phyloP scores from a whole-genome alignment of 2,797 vertebrate genomes.

The Periophthalmus magnuspinnatus region DNA sequence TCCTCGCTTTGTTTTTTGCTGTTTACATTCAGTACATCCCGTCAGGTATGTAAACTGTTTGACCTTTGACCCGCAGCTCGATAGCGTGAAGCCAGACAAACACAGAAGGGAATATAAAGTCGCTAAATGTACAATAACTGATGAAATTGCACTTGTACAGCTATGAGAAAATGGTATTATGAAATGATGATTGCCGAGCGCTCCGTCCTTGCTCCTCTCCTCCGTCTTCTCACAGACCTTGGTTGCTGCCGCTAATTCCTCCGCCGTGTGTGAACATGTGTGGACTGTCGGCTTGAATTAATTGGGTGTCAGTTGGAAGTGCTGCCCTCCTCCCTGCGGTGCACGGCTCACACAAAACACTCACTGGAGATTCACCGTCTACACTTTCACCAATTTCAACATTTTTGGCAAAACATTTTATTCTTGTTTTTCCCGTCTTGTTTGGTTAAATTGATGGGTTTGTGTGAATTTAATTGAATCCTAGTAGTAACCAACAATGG shows the following conservation, averaged over 20 bases:
- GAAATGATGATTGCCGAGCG: background rate
- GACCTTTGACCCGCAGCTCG: too few species aligned
- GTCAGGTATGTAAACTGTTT: too few species aligned
- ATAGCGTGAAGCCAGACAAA: too few species aligned
- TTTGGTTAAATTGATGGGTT: background rate
- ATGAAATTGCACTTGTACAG: too few species aligned
- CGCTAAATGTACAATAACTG: too few species aligned
- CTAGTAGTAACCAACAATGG: background rate
- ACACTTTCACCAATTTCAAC: background rate
- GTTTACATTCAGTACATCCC: too few species aligned
- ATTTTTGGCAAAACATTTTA: background rate
- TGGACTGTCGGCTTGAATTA: background rate
- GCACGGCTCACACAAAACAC: background rate
- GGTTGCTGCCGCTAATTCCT: background rate
- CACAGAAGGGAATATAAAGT: too few species aligned
- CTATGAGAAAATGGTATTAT: background rate
- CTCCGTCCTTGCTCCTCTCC: background rate
- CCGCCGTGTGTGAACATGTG: background rate
- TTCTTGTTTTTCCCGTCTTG: too few species aligned
- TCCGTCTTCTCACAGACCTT: background rate
- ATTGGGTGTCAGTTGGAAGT: constrained; percentile 2
- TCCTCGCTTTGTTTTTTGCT: too few species aligned
- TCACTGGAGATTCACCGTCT: background rate
- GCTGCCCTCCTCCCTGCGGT: background rate
- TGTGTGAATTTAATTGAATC: background rate